Base-by-base conservation (phyloP, 2,797 vertebrate species). In the Tokudaia tokunoshimensis region DNA sequence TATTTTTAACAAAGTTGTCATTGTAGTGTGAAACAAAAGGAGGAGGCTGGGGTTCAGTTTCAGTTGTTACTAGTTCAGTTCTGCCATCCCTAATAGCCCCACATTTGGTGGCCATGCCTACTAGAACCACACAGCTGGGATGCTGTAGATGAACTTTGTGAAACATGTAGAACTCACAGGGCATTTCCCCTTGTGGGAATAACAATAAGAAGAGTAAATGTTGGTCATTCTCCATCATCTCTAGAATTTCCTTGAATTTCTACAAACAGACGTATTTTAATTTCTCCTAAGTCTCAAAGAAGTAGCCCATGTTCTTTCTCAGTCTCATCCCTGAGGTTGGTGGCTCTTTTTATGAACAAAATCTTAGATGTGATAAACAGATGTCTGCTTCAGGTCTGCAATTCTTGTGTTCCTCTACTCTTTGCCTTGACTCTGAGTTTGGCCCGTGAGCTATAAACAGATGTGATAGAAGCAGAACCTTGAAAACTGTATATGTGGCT, bases 1-100 rank as follows among this genome's bases (percentile, higher is more conserved):
- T 72, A 6, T 67, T 47, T 97, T 96, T 92, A 76, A 0, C 24
- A 72, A 91, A 83, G 29, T 95, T 92, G 93, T 93, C 59, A 85
- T 79, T 94, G 65, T 70, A 26, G 44, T 59, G 3, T 90, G 31
- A 61, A 65, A 41, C 20, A 70, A 37, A 75, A 79, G 37, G 75
- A 70, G 20, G 20, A 72, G 41, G 22, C 17, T 94, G 83, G 47
- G 19, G 74, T 63, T 81, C 84, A 67, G 3, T 74, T 67, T 76
- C 24, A 67, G 26, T 55, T 67, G 6, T 44, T 29, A 41, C 55
- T 82, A 22, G 61, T 52, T 55, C 72, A 20, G 41, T 63, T 67
- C 44, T 72, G 31, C 47, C 19, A 0, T 55, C n/a, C n/a, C 85
- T 8, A 31, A 0, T 50, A 14, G n/a, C 24, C 20, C 55, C 13